Evolutionary conservation across 1,140 invertebrate species (phyloP), one percentile per base, ranked within the genome.

Genomic region (Protaetia brevitarsis): DNA sequence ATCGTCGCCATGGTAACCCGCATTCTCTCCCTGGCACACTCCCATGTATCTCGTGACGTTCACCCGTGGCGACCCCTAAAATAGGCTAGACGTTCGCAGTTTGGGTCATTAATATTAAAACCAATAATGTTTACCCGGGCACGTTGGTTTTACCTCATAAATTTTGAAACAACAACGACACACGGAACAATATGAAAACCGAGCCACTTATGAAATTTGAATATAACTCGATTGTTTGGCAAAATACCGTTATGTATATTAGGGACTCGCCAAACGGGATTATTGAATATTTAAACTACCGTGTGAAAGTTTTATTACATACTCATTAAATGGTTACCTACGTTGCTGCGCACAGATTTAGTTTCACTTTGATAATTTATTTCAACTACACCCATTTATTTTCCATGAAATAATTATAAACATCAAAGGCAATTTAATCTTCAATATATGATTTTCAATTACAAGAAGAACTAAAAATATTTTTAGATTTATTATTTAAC

Each of bases 101-200:
- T 23, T 51, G 26, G 41, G 41, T 51, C 41, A 51, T 51, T 51
- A 51, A 51, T 51, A 51, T 51, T 51, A 51, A 51, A 51, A 23
- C 41, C 41, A 51, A 51, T 51, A 51, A 51, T 51, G 41, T 51
- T 51, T 51, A 51, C 41, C 41, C 3, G 26, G 41, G 41, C 21
- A 51, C 41, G 41, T 23, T 23, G 41, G 41, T 51, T 51, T 51
- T 51, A 51, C 41, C 41, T 51, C 41, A 23, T 51, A 51, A 51
- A 51, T 51, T 51, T 51, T 23, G 41, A 23, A 23, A 23, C 41
- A 51, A 51, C 41, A 51, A 51, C 41, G 19, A 51, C 16, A 51
- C 11, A 23, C 41, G 19, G 26, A 51, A 51, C 16, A 51, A 51
- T 51, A 51, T 19, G 41, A 51, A n/a, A 51, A 51, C 41, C 26